Base-by-base conservation (phyloP, 2,888 invertebrate species). In the Petrophora chlorosata region DNA sequence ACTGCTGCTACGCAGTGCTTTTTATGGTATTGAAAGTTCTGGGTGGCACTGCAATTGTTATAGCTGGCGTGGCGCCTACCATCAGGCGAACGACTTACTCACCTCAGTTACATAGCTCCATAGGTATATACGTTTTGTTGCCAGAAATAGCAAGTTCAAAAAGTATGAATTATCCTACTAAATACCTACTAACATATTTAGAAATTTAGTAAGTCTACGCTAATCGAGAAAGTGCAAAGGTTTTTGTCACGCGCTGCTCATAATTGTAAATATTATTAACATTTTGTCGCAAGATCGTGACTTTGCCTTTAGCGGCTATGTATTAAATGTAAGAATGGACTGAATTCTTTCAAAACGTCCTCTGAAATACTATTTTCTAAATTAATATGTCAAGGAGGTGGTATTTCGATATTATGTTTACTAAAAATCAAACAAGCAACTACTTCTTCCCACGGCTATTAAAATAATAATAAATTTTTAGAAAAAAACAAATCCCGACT, bases 211-310 rank as follows among this genome's bases (percentile, higher is more conserved):
- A 44, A 22, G 28, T 28, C 15, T 26, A 19, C 35, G 49, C 38
- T 55, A 57, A 60, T 60, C 32, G 26, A 30, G 49, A 55, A 30
- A 56, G 43, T 42, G 59, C 54, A 61, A 53, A 35, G 41, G 23
- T 2, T 33, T 49, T 42, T 34, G 39, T 53, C 47, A 26, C 28
- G 33, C 30, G 36, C 19, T 10, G 5, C 33, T 47, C 9, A 25
- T 12, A 35, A 36, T 44, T 33, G 23, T 33, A 44, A 51, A 51
- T 55, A 56, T 26, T 43, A 12, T 29, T 41, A 25, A 38, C 12
- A 35, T 47, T 53, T 52, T 51, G 59, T 67, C 56, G 53, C 40
- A 32, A 22, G 57, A 40, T 65, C 67, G 71, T 68, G 73, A 68
- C 55, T 23, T 13, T 19, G n/a, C 32, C 8, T 14, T 72, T 70